A percentile compares a stretch with the other conserved stretches of the same genome.
These are phyloP conservation scores for Pegoplata infirma DNA, from an alignment of 2,888 invertebrate species.

Conservation along the genomic window DNA sequence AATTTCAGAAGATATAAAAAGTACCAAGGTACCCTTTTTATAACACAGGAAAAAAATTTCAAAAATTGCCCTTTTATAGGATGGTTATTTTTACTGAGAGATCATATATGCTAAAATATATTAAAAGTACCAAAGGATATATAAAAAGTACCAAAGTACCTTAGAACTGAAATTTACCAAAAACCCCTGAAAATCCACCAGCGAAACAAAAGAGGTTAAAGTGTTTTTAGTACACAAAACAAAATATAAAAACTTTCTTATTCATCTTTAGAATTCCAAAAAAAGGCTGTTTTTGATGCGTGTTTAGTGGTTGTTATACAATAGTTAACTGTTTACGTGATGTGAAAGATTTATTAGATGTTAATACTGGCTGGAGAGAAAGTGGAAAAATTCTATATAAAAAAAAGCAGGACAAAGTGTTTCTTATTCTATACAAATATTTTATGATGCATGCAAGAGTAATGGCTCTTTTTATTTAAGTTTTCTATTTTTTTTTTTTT, in stretches of 20 bases:
- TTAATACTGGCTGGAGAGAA: constrained; percentile 32
- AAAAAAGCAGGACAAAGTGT: neutral
- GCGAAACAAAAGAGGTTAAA: too few relatives aligned
- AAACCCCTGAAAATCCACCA: too few relatives aligned
- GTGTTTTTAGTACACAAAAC: neutral
- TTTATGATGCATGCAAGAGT: neutral
- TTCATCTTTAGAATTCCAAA: constrained; percentile 8
- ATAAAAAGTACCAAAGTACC: too few relatives aligned
- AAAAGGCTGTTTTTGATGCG: constrained; percentile 42
- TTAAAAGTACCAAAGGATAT: too few relatives aligned
- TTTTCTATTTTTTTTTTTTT: neutral
- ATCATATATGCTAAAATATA: too few relatives aligned
- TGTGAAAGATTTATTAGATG: constrained; percentile 58
- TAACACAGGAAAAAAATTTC: too few relatives aligned
- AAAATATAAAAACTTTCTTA: constrained; percentile 2
- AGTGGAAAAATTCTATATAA: neutral
- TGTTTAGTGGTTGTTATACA: constrained; percentile 51
- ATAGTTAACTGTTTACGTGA: constrained; percentile 59
- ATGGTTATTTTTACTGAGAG: too few relatives aligned
- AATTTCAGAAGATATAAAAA: too few relatives aligned
- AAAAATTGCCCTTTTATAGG: too few relatives aligned
- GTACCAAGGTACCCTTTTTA: too few relatives aligned
- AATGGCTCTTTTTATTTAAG: constrained; percentile 17
- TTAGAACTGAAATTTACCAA: too few relatives aligned
- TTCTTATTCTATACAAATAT: neutral